Evolutionary conservation across 2,113 vertebrate species (phyloP).

Genomic region (Poeciliopsis retropinna): DNA sequence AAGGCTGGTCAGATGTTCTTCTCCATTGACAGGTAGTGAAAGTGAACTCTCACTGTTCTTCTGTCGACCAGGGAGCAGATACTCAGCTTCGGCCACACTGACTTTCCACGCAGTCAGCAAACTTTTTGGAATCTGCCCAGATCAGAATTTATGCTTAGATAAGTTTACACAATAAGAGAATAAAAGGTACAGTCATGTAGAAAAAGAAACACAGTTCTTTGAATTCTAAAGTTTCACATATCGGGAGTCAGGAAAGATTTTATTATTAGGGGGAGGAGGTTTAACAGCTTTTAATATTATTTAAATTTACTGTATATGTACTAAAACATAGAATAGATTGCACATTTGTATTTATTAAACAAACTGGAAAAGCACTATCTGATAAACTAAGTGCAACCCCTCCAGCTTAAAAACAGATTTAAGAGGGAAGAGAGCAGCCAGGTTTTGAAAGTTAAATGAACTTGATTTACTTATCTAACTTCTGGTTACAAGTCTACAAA

Average conservation of each 20-base stretch:
- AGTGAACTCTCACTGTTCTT: slow-evolving; percentile 61
- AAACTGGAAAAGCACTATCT: background rate
- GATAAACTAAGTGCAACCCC: too few species aligned
- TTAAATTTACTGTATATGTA: background rate
- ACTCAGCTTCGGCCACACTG: slow-evolving; percentile 90
- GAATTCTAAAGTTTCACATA: background rate
- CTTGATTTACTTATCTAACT: too few species aligned
- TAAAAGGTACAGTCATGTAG: background rate
- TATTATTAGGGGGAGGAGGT: background rate
- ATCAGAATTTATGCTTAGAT: slow-evolving; percentile 29
- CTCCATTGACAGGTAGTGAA: slow-evolving; percentile 41
- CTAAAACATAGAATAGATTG: background rate
- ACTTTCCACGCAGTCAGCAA: slow-evolving; percentile 91
- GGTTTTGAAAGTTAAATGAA: too few species aligned
- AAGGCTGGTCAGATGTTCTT: slow-evolving; percentile 48
- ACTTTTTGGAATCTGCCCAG: slow-evolving; percentile 90
- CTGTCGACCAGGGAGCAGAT: slow-evolving; percentile 78
- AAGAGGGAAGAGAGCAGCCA: background rate
- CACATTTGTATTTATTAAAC: background rate
- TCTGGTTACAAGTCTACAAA: too few species aligned
- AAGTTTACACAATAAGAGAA: background rate
- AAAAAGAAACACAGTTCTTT: too few species aligned
- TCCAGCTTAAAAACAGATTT: background rate
- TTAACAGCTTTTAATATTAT: background rate
- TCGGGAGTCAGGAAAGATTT: background rate